Evolutionary conservation across 2,113 vertebrate species (phyloP), one percentile per base, ranked within the genome.

Genomic region (Semnornis frantzii): DNA sequence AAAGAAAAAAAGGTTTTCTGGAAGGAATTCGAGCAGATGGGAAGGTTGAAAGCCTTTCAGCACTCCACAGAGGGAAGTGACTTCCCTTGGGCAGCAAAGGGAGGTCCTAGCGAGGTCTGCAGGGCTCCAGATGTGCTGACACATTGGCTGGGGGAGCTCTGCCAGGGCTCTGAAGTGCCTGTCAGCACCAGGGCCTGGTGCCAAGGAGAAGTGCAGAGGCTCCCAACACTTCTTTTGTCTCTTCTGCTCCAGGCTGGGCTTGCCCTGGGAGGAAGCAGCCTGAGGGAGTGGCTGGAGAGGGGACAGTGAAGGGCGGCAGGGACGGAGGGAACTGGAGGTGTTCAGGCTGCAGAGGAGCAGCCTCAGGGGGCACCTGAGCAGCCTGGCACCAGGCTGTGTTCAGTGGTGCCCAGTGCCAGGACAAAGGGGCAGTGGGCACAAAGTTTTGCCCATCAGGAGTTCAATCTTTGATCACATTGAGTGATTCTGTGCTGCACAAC

Each of bases 81-180:
- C 28, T 54, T 75, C n/a, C 42, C 20, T 9, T 71, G 78, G 73
- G 70, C 62, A 44, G 66, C 27, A 82, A 54, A 50, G 30, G 5
- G 1, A 15, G 60, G 46, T 55, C 78, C 27, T 80, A 2, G 2
- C 6, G 0, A 2, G 1, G 52, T 74, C 80, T 75, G 60, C 55
- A 1, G 62, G 75, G 37, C 3, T 50, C 85, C 93, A 86, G 93
- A 86, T 89, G 94, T 92, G 96, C 83, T 90, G 89, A 79, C 95
- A 84, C 81, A 50, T 28, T 50, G 89, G 21, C 82, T 68, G 21
- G 66, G 37, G 90, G 44, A 78, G 9, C 78, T 72, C 20, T 6
- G 64, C 74, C 81, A 92, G 90, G 7, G 59, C 5, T 75, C 84
- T 74, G 10, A 58, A 79, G 81, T 48, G 64, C 55, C 64, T 92